These are phyloP conservation scores for Pediacus dermestoides DNA, from an alignment of 2,888 invertebrate genomes.

Conservation along the genomic window DNA sequence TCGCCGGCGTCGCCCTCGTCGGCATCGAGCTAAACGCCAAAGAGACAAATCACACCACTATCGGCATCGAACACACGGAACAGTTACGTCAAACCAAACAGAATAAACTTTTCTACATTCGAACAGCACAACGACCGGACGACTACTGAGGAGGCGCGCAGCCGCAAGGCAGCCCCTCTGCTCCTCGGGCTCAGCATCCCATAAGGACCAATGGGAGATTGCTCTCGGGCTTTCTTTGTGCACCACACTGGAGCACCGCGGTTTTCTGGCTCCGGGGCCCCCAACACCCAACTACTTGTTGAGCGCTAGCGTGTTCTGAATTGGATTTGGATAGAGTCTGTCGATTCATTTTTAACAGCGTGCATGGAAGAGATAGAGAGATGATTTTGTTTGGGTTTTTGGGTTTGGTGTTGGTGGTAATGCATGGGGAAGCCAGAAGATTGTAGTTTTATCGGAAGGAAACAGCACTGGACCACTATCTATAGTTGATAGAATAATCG, in stretches of 20 bases:
- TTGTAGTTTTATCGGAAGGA: no score
- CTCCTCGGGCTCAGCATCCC: conserved; percentile 45
- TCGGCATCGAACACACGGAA: conserved; percentile 8
- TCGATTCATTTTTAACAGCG: no score
- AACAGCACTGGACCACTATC: no score
- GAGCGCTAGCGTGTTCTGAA: conserved; percentile 24
- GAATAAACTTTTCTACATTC: no score
- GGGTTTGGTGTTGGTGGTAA: no score
- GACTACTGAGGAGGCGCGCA: conserved; percentile 48
- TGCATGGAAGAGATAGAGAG: no score
- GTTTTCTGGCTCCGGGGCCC: conserved; percentile 34
- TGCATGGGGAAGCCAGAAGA: no score
- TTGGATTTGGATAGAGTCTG: no score
- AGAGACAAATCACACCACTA: conserved; percentile 7
- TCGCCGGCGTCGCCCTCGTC: conserved; percentile 36
- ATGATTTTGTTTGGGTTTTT: no score
- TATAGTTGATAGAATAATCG: no score
- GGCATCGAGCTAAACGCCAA: conserved; percentile 22
- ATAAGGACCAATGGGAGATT: conserved; percentile 43
- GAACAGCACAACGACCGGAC: conserved; percentile 41
- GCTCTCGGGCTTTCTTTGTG: conserved; percentile 38
- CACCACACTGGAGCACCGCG: conserved; percentile 22
- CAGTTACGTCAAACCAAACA: conserved; percentile 1
- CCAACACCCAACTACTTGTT: conserved; percentile 37
- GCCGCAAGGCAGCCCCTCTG: conserved; percentile 44